Base-by-base conservation (phyloP, 2,888 invertebrate genomes). In the Platerodrilus igneus region DNA sequence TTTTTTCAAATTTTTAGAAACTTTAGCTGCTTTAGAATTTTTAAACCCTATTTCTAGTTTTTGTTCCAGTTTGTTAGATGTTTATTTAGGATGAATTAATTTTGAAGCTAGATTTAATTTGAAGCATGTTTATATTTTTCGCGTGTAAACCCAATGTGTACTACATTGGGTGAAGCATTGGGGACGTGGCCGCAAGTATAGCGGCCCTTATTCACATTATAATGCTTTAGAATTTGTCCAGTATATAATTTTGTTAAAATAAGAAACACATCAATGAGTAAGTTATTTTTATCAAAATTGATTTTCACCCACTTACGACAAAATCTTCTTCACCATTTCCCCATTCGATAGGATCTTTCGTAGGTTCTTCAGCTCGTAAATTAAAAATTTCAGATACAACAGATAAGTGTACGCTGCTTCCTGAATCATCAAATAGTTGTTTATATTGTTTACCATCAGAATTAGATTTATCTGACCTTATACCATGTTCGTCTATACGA, bases 201-300 rank as follows among this genome's bases (percentile, higher is more conserved):
- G n/a, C n/a, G n/a, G n/a, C n/a, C n/a, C n/a, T n/a, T n/a, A n/a
- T n/a, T n/a, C n/a, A n/a, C n/a, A n/a, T n/a, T n/a, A n/a, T n/a
- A n/a, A n/a, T n/a, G n/a, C n/a, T n/a, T n/a, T n/a, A 35, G 15
- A 25, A 26, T 35, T 35, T 26, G 35, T 14, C 26, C 35, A 35
- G 8, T 11, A 9, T 30, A 3, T 17, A 30, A 30, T n/a, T n/a
- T n/a, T n/a, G n/a, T n/a, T 30, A 30, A 30, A 17, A n/a, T 30
- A 30, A 30, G 30, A 30, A 30, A 30, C 11, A 30, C 9, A 30
- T 30, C 30, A 13, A 18, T 17, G 10, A 4, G 18, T 8, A 15
- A 30, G 17, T 11, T 4, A 11, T 27, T 27, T 27, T n/a, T n/a
- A n/a, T n/a, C n/a, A n/a, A 11, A 4, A 27, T 10, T 27, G 27